Evolutionary conservation across 2,797 vertebrate species (phyloP).

Genomic region (Enteromius argenteus): DNA sequence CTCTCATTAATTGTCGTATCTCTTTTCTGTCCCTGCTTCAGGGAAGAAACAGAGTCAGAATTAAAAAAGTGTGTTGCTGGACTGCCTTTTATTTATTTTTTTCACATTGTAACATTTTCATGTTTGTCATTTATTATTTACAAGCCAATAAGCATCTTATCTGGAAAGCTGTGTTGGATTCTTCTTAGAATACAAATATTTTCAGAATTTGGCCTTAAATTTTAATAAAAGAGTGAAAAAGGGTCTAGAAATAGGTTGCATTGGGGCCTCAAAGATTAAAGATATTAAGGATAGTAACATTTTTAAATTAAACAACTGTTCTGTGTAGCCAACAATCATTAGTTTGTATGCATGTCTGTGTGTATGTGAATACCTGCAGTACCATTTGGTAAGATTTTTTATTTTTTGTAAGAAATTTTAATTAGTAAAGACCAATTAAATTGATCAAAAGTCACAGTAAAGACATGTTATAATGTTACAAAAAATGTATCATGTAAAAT

Average conservation of each 20-base stretch:
- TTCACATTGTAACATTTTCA: not conserved
- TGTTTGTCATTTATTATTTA: not conserved
- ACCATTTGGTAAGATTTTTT: not conserved
- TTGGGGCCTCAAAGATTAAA: not conserved
- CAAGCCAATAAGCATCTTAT: not conserved
- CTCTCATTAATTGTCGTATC: not conserved
- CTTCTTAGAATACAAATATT: not conserved
- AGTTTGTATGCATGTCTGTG: not conserved
- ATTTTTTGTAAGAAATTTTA: not conserved
- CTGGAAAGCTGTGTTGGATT: not conserved
- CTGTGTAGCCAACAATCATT: not conserved
- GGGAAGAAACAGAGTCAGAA: not conserved
- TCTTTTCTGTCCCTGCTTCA: not conserved
- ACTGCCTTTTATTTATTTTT: not conserved
- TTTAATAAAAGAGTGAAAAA: not conserved
- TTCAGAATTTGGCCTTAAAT: not conserved
- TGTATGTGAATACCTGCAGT: not conserved
- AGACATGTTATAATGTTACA: not conserved
- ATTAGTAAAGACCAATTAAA: not conserved
- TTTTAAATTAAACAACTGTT: not conserved
- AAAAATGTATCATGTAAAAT: not conserved
- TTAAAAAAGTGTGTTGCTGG: not conserved
- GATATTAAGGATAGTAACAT: not conserved
- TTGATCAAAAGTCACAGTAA: not conserved
- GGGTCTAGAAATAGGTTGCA: not conserved